A percentile compares a stretch with the other conserved stretches of the same genome.
Conservation (phyloP, 2,797 vertebrate genomes). For the Pseudomugil gertrudae region DNA sequence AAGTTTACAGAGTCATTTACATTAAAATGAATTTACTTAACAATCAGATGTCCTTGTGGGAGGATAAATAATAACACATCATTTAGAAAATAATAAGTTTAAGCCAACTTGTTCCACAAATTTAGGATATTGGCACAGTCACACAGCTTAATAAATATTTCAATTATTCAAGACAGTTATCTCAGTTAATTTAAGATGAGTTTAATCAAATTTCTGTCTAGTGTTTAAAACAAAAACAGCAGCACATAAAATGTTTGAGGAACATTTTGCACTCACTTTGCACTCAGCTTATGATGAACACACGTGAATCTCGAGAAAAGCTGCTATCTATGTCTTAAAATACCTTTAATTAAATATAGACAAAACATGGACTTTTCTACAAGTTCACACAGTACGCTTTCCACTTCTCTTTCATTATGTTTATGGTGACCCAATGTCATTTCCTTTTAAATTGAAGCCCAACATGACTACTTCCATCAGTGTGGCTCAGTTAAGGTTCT, state of each 20-base stretch:
- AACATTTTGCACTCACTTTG: constrained; percentile 55
- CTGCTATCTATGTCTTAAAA: constrained; percentile 21
- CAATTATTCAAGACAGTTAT: neutral
- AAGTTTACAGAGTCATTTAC: constrained; percentile 63
- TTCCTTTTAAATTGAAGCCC: constrained; percentile 28
- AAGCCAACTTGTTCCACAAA: constrained; percentile 17
- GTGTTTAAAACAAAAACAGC: constrained; percentile 18
- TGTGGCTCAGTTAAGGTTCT: constrained; percentile 24
- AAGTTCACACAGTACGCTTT: constrained; percentile 10
- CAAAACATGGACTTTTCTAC: no score
- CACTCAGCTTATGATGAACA: constrained; percentile 28
- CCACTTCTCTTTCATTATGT: constrained; percentile 20
- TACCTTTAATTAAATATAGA: constrained; percentile 10
- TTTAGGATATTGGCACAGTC: constrained; percentile 22
- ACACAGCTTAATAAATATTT: constrained; percentile 10
- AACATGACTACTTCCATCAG: constrained; percentile 16
- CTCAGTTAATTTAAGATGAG: constrained; percentile 1
- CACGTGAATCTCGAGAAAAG: constrained; percentile 12
- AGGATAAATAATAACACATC: constrained; percentile 44
- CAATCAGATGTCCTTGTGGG: constrained; percentile 76
- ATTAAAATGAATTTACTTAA: constrained; percentile 67
- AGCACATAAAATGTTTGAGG: constrained; percentile 42
- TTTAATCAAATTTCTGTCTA: constrained; percentile 10
- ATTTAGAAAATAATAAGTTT: constrained; percentile 20
- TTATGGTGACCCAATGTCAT: constrained; percentile 26